Evolutionary conservation across 1,140 invertebrate genomes (phyloP).

Genomic region (Rhopalosiphum maidis): DNA sequence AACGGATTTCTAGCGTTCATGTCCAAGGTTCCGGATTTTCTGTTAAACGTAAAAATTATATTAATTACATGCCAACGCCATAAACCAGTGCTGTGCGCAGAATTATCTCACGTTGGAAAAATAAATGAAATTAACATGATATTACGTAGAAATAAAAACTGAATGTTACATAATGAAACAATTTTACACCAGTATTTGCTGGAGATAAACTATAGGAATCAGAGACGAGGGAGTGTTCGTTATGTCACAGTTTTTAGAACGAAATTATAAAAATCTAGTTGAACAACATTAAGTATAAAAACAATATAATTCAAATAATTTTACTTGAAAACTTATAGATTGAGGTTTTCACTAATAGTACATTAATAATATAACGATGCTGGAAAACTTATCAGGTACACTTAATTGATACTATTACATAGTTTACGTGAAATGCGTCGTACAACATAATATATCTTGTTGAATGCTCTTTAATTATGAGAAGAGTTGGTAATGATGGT

Average conservation of each 20-base stretch:
- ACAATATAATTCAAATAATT: background rate
- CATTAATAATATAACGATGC: background rate
- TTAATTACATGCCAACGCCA: too few species aligned
- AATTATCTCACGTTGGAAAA: too few species aligned
- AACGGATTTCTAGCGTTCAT: background rate
- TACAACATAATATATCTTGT: background rate
- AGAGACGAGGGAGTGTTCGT: too few species aligned
- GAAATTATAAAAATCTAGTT: too few species aligned
- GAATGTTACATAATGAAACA: too few species aligned
- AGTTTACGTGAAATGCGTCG: background rate
- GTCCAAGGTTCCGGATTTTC: background rate
- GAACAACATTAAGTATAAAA: too few species aligned
- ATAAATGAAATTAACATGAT: too few species aligned
- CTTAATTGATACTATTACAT: background rate
- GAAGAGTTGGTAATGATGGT: background rate
- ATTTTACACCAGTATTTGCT: too few species aligned
- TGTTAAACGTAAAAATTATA: background rate
- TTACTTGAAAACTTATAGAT: background rate
- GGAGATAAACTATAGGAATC: too few species aligned
- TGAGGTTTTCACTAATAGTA: background rate
- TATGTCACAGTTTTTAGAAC: too few species aligned
- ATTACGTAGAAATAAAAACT: too few species aligned
- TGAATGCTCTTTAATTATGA: background rate
- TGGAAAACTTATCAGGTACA: background rate
- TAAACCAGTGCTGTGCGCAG: too few species aligned